These are phyloP conservation scores for Drosophila anomalata DNA, from an alignment of 2,888 invertebrate genomes.

Conservation along the genomic window DNA sequence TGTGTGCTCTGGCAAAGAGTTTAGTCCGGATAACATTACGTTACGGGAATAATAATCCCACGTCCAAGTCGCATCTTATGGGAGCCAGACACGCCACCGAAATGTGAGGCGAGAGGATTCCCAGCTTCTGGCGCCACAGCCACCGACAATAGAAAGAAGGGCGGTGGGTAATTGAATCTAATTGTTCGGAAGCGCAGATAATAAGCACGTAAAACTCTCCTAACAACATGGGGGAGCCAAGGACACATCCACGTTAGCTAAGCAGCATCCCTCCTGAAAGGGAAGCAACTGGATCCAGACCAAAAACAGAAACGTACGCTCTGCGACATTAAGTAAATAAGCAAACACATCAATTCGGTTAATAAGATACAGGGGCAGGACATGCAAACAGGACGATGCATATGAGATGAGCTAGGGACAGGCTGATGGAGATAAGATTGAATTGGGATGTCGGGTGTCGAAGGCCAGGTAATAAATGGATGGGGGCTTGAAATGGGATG, in stretches of 20 bases:
- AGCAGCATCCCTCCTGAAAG: neutral
- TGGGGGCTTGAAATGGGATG: neutral
- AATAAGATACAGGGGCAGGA: conserved; percentile 34
- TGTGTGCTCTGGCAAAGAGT: conserved; percentile 17
- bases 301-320: conserved; percentile 35
- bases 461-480: neutral
- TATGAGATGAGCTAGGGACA: conserved; percentile 15
- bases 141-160: conserved; percentile 23
- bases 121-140: conserved; percentile 4
- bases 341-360: conserved; percentile 60
- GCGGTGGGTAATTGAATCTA: conserved; percentile 71
- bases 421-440: conserved; percentile 6
- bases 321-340: conserved; percentile 40
- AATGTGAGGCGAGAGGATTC: conserved; percentile 9
- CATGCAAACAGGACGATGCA: conserved; percentile 42
- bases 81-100: conserved; percentile 13
- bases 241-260: conserved; percentile 2
- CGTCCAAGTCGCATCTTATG: conserved; percentile 15
- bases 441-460: neutral
- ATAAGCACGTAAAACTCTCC: conserved; percentile 72
- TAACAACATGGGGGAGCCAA: conserved; percentile 20
- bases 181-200: conserved; percentile 73
- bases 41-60: conserved; percentile 39
- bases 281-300: conserved; percentile 19
- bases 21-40: conserved; percentile 16